A percentile compares a stretch with the other conserved stretches of the same genome.
Conservation (phyloP, 2,797 vertebrate species). For the Balearica regulorum region DNA sequence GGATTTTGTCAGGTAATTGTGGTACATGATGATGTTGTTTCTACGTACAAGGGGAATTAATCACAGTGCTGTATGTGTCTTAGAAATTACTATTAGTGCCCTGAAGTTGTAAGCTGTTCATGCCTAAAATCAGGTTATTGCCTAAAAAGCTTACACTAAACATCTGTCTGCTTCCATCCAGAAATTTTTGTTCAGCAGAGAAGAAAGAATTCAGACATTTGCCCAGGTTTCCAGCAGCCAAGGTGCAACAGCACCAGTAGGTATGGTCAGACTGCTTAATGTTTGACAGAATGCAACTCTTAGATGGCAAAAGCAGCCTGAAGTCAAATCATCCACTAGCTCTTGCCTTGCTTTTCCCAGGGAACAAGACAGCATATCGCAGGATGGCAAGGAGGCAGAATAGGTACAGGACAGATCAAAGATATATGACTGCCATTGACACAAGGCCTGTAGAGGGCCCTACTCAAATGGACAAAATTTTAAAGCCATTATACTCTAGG, state of each 20-base stretch:
- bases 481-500: neutral
- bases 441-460: neutral
- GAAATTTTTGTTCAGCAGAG: neutral
- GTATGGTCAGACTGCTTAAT: neutral
- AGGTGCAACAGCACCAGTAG: neutral
- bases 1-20: neutral
- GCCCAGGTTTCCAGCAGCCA: neutral
- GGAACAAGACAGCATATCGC: neutral
- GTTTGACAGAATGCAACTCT: neutral
- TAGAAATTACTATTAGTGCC: neutral
- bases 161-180: neutral
- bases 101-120: neutral
- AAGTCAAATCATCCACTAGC: neutral
- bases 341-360: neutral
- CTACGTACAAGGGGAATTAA: neutral
- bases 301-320: neutral
- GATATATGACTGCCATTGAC: neutral
- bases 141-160: neutral
- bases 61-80: neutral
- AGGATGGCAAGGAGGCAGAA: neutral
- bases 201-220: neutral
- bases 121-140: neutral
- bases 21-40: neutral
- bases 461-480: neutral
- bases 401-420: neutral